Evolutionary conservation across 2,113 vertebrate species (phyloP).

Genomic region (Oxyruncus cristatus): DNA sequence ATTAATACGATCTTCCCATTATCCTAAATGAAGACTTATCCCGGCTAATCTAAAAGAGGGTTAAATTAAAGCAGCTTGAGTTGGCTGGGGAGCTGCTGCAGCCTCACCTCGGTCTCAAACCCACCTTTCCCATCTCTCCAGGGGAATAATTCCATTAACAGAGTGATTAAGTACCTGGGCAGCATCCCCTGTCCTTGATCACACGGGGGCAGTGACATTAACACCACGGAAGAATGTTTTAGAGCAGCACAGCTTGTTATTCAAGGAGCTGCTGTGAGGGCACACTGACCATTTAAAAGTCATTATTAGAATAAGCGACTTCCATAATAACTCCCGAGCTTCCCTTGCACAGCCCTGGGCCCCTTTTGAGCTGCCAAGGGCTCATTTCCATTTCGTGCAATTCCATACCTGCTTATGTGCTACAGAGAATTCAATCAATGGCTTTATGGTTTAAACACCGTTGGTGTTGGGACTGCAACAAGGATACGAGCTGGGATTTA

Average conservation of each 20-base stretch:
- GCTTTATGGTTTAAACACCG: neutral
- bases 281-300: neutral
- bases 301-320: neutral
- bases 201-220: neutral
- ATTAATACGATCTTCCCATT: neutral
- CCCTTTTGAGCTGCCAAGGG: neutral
- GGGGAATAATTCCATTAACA: neutral
- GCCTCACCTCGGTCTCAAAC: neutral
- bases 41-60: neutral
- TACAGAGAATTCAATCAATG: neutral
- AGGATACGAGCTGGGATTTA: neutral
- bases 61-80: neutral
- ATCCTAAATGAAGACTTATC: neutral
- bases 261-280: neutral
- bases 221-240: neutral
- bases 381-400: neutral
- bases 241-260: neutral
- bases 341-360: neutral
- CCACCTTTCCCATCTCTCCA: neutral
- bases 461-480: neutral
- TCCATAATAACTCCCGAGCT: neutral
- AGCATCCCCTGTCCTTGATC: neutral
- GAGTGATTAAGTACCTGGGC: neutral
- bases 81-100: neutral
- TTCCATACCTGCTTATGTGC: neutral